Percentiles rank a stretch among this genome's conserved stretches.
phyloP scores from a whole-genome alignment of 2,797 vertebrate species.

The Coracias cyanogaster region DNA sequence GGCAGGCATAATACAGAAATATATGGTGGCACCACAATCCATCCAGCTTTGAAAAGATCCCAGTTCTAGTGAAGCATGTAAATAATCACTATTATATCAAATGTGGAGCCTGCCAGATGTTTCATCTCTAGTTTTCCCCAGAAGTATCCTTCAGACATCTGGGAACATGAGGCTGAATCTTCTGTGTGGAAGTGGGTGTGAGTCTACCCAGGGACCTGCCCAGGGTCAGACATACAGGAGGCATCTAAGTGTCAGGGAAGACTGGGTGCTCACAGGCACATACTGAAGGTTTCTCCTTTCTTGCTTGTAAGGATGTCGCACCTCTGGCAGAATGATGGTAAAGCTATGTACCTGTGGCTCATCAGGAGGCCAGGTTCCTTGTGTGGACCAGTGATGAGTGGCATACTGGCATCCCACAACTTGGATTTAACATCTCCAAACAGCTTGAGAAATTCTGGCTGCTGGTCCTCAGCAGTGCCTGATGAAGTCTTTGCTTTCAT shows the following conservation, averaged over 20 bases:
- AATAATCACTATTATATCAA: neutral
- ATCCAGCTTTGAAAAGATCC: neutral
- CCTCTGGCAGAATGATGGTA: neutral
- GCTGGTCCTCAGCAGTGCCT: neutral
- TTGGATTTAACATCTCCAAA: neutral
- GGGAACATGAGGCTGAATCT: neutral
- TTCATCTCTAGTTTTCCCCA: neutral
- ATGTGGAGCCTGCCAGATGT: neutral
- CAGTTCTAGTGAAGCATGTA: neutral
- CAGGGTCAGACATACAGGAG: neutral
- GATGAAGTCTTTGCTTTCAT: neutral
- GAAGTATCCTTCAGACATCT: neutral
- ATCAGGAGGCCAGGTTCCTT: fast-evolving
- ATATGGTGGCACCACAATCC: neutral
- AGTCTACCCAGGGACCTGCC: neutral
- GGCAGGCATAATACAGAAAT: neutral
- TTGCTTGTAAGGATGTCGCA: fast-evolving
- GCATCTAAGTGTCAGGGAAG: neutral
- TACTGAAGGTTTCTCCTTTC: neutral
- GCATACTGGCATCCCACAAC: neutral
- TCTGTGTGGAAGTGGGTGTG: neutral
- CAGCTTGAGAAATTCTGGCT: neutral
- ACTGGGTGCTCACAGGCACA: neutral
- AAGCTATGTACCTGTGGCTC: neutral
- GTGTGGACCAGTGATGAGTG: neutral